A percentile compares a stretch with the other conserved stretches of the same genome.
These are phyloP conservation scores for Aporrectodea caliginosa DNA, from an alignment of 1,140 invertebrate species.

Conservation along the genomic window DNA sequence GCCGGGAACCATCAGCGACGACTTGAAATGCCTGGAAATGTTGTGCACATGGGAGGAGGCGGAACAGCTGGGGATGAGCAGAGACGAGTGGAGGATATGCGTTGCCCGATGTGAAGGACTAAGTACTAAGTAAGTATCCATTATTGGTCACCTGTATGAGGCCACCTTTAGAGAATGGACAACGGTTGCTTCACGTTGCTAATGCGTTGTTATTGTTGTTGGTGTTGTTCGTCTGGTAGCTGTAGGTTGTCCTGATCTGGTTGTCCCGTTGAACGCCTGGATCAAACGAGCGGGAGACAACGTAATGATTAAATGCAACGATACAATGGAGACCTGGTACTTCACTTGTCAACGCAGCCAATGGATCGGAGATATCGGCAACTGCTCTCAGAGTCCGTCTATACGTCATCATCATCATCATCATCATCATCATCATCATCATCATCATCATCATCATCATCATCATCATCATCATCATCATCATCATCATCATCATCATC, in stretches of 20 bases:
- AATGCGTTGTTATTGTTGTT: neutral
- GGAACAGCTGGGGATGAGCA: too few species aligned
- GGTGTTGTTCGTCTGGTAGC: neutral
- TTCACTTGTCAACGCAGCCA: constrained; percentile 24
- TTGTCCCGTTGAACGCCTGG: neutral
- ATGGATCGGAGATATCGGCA: constrained; percentile 30
- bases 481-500: constrained; percentile 14
- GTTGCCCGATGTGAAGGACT: too few species aligned
- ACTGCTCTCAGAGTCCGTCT: constrained; percentile 16
- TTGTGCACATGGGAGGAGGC: too few species aligned
- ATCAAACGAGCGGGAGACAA: neutral
- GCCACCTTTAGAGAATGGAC: neutral
- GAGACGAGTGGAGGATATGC: too few species aligned
- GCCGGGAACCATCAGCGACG: too few species aligned
- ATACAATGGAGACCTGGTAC: constrained; percentile 29
- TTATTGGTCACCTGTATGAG: neutral
- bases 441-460: constrained; percentile 9
- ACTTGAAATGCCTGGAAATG: too few species aligned
- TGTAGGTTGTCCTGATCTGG: constrained; percentile 17
- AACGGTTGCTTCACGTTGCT: neutral
- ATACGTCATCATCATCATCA: constrained; percentile 3
- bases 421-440: constrained; percentile 5
- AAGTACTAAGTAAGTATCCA: too few species aligned
- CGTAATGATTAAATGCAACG: constrained; percentile 28
- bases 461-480: constrained; percentile 12